These are phyloP conservation scores for Hycleus phaleratus DNA, from an alignment of 1,140 invertebrate species.

Conservation along the genomic window DNA sequence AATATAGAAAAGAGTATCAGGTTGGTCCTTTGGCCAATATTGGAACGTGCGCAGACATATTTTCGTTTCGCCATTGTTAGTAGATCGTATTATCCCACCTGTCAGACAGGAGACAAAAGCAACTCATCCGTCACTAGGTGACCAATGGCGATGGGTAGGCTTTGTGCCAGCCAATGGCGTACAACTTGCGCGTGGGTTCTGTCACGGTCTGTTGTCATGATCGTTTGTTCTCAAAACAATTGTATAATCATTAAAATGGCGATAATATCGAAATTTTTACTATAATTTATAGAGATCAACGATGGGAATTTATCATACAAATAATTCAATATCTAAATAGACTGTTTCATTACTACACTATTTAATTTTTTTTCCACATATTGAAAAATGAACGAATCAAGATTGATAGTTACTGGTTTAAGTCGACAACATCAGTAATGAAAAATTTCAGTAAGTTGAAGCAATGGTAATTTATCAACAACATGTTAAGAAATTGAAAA, in stretches of 20 bases:
- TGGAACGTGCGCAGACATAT: constrained; percentile 20
- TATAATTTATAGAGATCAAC: too few relatives aligned
- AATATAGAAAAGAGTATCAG: not conserved
- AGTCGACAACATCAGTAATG: not conserved
- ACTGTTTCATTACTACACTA: too few relatives aligned
- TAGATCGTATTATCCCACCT: constrained; percentile 20
- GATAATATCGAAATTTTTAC: too few relatives aligned
- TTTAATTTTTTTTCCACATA: too few relatives aligned
- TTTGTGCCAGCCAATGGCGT: constrained; percentile 15
- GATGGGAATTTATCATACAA: too few relatives aligned
- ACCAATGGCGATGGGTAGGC: constrained; percentile 13
- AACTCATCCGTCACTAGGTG: constrained; percentile 16
- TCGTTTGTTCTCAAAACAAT: constrained; percentile 5
- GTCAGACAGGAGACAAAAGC: constrained; percentile 10
- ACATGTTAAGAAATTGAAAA: constrained; percentile 18
- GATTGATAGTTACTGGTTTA: not conserved
- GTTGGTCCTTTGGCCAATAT: not conserved
- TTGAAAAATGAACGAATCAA: not conserved
- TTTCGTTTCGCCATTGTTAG: constrained; percentile 33
- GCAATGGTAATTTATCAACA: constrained; percentile 17
- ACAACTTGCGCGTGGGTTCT: constrained; percentile 13
- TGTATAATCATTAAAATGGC: too few relatives aligned
- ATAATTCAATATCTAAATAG: too few relatives aligned
- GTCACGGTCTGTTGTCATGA: constrained; percentile 1
- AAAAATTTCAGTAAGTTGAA: constrained; percentile 5